Evolutionary conservation across 2,797 vertebrate species (phyloP).

Genomic region (Nannoperca australis): DNA sequence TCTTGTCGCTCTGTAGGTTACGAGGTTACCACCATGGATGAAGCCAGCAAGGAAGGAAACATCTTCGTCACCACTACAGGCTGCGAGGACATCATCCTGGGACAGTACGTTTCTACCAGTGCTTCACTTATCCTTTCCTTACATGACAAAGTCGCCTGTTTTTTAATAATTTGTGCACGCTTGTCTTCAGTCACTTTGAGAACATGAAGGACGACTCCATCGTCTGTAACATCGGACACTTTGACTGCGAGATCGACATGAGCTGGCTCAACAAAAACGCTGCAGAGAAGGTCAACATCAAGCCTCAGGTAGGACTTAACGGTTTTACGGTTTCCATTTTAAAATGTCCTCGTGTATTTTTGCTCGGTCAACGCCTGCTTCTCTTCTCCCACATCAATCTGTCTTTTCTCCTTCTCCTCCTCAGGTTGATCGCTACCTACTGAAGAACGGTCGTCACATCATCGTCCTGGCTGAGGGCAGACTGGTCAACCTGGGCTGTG

Average conservation of each 20-base stretch:
- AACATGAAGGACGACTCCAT: slow-evolving; percentile 97
- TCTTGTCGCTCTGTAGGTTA: slow-evolving; percentile 85
- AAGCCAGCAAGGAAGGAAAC: slow-evolving; percentile 96
- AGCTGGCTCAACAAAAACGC: slow-evolving; percentile 93
- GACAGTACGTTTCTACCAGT: slow-evolving; percentile 83
- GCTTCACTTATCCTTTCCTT: not conserved
- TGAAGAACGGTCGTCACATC: slow-evolving; percentile 92
- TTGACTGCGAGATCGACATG: slow-evolving; percentile 98
- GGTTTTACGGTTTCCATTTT: not conserved
- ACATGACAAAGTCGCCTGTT: no score
- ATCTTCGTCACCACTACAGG: slow-evolving; percentile 99
- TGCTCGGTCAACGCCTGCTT: no score
- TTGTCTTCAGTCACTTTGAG: slow-evolving; percentile 91
- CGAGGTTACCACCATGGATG: slow-evolving; percentile 99
- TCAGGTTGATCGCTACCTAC: slow-evolving; percentile 93
- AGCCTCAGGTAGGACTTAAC: slow-evolving; percentile 89
- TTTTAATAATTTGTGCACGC: no score
- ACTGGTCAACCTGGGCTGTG: slow-evolving; percentile 96
- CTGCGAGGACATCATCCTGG: slow-evolving; percentile 93
- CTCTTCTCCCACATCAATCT: not conserved
- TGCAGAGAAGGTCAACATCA: slow-evolving; percentile 91
- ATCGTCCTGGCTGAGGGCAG: slow-evolving; percentile 95
- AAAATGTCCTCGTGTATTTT: not conserved
- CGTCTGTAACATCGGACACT: slow-evolving; percentile 98
- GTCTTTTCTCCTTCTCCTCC: not conserved